Percentiles rank a stretch among this genome's conserved stretches.
Evolutionary conservation across 2,113 vertebrate genomes (phyloP).

Genomic region (Rhipidura dahli): DNA sequence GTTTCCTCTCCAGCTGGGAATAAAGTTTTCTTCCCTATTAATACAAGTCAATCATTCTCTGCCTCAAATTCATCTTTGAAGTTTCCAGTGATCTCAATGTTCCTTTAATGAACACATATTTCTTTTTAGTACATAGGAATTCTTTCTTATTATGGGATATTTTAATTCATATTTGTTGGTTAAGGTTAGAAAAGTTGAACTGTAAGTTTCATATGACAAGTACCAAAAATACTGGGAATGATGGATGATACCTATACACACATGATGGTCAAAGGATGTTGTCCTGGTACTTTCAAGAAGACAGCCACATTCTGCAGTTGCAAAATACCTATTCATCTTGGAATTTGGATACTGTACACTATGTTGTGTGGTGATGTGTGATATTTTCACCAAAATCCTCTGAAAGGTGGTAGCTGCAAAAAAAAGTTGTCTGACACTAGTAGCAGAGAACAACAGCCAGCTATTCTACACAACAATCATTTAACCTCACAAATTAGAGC

Average conservation of each 20-base stretch:
- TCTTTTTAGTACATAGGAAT: not conserved
- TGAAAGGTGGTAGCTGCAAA: not conserved
- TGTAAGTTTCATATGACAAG: not conserved
- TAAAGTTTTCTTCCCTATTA: slow-evolving; percentile 46
- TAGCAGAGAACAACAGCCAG: not conserved
- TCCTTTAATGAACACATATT: slow-evolving; percentile 39
- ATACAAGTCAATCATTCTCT: slow-evolving; percentile 63
- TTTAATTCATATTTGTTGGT: not conserved
- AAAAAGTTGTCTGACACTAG: not conserved
- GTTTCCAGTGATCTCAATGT: slow-evolving; percentile 28
- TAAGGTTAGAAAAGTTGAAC: not conserved
- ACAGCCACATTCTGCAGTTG: not conserved
- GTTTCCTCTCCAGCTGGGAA: slow-evolving; percentile 66
- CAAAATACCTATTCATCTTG: not conserved
- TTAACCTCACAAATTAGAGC: not conserved
- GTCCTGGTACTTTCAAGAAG: not conserved
- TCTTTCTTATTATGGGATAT: not conserved
- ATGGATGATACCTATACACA: not conserved
- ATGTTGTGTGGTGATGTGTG: not conserved
- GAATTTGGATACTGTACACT: not conserved
- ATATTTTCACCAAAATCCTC: not conserved
- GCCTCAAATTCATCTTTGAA: slow-evolving; percentile 54
- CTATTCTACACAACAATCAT: not conserved
- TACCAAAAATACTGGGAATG: not conserved
- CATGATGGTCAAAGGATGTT: not conserved